Base-by-base conservation (phyloP, 2,113 vertebrate species). In the Dendrocopos noguchii region DNA sequence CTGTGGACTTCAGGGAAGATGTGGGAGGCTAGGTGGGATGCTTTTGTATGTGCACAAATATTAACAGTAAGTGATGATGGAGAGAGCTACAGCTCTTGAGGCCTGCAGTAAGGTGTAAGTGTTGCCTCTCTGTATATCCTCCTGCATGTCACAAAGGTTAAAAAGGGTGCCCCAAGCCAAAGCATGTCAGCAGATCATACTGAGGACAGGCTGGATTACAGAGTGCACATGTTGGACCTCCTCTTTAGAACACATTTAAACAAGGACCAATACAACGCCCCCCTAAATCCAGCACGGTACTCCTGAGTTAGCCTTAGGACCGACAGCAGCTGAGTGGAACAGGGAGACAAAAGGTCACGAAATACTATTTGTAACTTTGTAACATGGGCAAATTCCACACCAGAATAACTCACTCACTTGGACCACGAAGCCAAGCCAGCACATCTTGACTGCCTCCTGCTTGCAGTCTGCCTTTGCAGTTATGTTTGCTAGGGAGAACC, bases 1-100 rank as follows among this genome's bases (percentile, higher is more conserved):
- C 52, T 1, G 4, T 0, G 39, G 70, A 56, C 17, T 39, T 44
- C 0, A 5, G n/a, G 44, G 29, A 65, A 77, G 74, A 27, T 4
- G 24, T n/a, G 50, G 78, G 31, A 46, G 63, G 34, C 22, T 7
- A 20, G 59, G 33, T 3, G 36, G 24, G n/a, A 29, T 7, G 19
- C 27, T 60, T 11, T 3, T 66, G 34, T n/a, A 21, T 25, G 27
- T 68, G 55, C 64, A 65, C 27, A 66, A 5, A 29, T 42, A 46
- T 6, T 20, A n/a, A 25, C 65, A n/a, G 31, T 19, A 42, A 66
- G 46, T 53, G 63, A 28, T 19, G 47, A 31, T 0, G 5, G 59
- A 10, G 84, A 86, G 42, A 44, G 12, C 42, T 63, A 55, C 6
- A 9, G 5, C 20, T 52, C 57, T 1, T 18, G 33, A 29, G 46